phyloP scores from a whole-genome alignment of 1,140 invertebrate species.

The Muscidifurax raptorellus region DNA sequence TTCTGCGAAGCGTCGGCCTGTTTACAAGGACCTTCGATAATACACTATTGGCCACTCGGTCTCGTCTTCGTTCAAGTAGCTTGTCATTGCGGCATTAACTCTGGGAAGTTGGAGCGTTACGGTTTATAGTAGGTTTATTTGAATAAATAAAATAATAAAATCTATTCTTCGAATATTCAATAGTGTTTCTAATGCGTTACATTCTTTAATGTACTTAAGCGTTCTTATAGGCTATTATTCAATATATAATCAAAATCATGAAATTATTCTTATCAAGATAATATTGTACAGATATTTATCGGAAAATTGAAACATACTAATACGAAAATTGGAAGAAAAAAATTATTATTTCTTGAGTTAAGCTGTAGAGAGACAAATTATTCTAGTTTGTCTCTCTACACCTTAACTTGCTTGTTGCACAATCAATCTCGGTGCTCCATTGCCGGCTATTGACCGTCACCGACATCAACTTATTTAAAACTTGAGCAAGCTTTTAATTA shows the following conservation, averaged over 20 bases:
- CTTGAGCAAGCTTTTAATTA: conserved; percentile 47
- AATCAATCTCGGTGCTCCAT: not conserved
- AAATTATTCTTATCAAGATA: no score
- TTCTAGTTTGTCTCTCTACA: not conserved
- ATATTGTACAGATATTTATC: no score
- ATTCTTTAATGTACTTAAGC: no score
- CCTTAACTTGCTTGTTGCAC: not conserved
- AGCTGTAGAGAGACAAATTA: no score
- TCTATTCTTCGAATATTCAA: no score
- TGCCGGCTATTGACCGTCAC: not conserved
- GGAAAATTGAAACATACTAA: not conserved
- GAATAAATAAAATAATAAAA: no score
- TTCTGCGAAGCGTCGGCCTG: not conserved
- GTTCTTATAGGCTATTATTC: no score
- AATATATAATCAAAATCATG: no score
- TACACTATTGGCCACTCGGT: not conserved
- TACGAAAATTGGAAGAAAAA: no score
- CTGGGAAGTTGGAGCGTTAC: not conserved
- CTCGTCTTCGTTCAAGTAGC: not conserved
- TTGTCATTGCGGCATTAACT: not conserved
- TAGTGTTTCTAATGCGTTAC: no score
- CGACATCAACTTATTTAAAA: conserved; percentile 39
- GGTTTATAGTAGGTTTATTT: no score
- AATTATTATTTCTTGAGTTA: not conserved
- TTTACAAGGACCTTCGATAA: conserved; percentile 8